These are phyloP conservation scores for Tragelaphus eurycerus DNA, from an alignment of 2,797 vertebrate genomes.

Conservation along the genomic window DNA sequence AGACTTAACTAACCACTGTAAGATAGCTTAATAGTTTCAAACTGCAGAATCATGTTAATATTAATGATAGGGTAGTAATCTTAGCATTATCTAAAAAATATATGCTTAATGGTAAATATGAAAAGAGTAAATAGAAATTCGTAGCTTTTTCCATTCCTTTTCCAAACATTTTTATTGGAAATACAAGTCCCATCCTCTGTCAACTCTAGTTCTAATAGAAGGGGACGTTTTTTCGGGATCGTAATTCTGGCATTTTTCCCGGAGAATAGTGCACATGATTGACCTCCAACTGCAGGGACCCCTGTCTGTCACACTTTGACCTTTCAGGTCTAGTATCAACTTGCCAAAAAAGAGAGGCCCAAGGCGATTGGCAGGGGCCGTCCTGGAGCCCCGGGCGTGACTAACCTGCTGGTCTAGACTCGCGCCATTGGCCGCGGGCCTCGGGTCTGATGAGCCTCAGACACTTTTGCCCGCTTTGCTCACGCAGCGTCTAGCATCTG, in stretches of 20 bases:
- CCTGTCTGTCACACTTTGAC: not conserved
- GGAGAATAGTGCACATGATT: not conserved
- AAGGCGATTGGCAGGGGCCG: not conserved
- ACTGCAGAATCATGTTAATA: not conserved
- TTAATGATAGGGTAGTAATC: not conserved
- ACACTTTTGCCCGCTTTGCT: not conserved
- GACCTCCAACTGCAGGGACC: not conserved
- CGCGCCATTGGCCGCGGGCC: not conserved
- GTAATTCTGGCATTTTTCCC: not conserved
- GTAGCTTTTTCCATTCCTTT: not conserved
- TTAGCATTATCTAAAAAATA: not conserved
- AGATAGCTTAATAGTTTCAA: not conserved
- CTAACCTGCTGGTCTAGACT: not conserved
- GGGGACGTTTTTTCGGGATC: not conserved
- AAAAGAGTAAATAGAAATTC: not conserved
- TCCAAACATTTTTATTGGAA: not conserved
- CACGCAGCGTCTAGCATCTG: rapidly evolving
- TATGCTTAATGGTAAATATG: not conserved
- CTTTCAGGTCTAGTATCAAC: not conserved
- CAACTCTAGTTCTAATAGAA: not conserved
- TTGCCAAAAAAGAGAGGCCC: not conserved
- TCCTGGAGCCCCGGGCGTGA: not conserved
- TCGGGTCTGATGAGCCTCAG: not conserved
- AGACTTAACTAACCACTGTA: not conserved
- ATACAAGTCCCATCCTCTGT: not conserved